Evolutionary conservation across 1,140 invertebrate genomes (phyloP), one percentile per base, ranked within the genome.

Genomic region (Callitettix versicolor): DNA sequence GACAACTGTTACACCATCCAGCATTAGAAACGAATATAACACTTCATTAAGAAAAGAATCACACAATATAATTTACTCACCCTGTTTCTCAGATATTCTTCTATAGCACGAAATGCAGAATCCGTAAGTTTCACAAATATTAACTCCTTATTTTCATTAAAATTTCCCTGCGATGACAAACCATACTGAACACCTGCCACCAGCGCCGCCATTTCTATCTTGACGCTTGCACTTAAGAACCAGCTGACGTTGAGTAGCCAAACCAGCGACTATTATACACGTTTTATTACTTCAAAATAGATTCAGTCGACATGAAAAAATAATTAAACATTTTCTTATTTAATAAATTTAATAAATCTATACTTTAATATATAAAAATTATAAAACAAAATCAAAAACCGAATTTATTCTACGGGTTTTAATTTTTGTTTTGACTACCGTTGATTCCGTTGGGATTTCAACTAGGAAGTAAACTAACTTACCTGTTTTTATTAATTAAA

Each of bases 121-220:
- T 95, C 91, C 65, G 91, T 95, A 68, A 94, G 79, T 81, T 93
- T 95, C 68, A 94, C 87, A 77, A 91, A 91, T 72, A 94, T 82
- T 70, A 92, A 80, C 68, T 88, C 84, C 78, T 91, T 93, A 75
- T 83, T 83, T 76, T 84, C 84, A 77, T 84, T 80, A 77, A 82
- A 83, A 80, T 80, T 80, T 75, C 78, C 80, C 72, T 87, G 85
- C 71, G 90, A 90, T 77, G 88, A 89, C 79, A 93, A 86, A 77
- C 87, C 88, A 88, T 93, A 94, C 79, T 91, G 85, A 78, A 85
- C 82, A 80, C 89, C 89, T 84, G 90, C 85, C 79, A 85, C 84
- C 79, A 93, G 85, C 80, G 86, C 82, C 83, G 89, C 88, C 89
- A 92, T 94, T 86, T 87, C 79, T 78, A 73, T 68, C 67, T 71